Evolutionary conservation across 1,140 invertebrate species (phyloP).

Genomic region (Leptinotarsa lineolata): DNA sequence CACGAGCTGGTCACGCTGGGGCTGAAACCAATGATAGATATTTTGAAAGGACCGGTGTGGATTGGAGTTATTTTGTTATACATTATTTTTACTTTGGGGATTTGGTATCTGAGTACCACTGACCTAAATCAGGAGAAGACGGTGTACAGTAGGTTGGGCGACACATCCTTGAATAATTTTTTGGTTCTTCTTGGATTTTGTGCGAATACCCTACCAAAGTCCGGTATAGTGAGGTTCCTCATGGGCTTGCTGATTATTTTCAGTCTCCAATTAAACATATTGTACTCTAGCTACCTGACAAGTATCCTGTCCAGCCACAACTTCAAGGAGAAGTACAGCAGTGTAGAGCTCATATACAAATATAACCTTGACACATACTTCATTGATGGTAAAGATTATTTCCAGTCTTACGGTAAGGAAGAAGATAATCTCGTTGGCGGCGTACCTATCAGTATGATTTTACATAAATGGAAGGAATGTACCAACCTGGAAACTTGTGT

Average conservation of each 20-base stretch:
- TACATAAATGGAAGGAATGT: constrained; percentile 17
- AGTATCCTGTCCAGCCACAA: constrained; percentile 19
- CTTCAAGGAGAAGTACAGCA: constrained; percentile 12
- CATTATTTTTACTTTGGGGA: constrained; percentile 4
- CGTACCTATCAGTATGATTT: constrained; percentile 7
- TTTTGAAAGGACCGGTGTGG: constrained; percentile 12
- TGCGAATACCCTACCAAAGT: constrained; percentile 11
- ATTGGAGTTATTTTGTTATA: not conserved
- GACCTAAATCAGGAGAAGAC: not conserved
- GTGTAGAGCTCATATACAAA: constrained; percentile 16
- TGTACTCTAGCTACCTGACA: constrained; percentile 18
- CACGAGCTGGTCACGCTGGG: constrained; percentile 10
- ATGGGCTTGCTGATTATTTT: constrained; percentile 20
- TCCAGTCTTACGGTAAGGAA: not conserved
- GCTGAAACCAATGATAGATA: constrained; percentile 1
- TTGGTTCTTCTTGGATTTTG: constrained; percentile 9
- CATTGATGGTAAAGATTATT: not conserved
- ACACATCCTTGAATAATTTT: constrained; percentile 14
- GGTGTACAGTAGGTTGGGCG: not conserved
- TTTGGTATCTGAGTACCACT: constrained; percentile 16
- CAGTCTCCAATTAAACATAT: constrained; percentile 11
- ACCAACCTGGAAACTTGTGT: not conserved
- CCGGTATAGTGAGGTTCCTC: not conserved
- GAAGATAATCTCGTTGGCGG: not conserved
- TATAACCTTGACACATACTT: constrained; percentile 23